These are phyloP conservation scores for Hemaris fuciformis DNA, from an alignment of 2,888 invertebrate genomes.

Conservation along the genomic window DNA sequence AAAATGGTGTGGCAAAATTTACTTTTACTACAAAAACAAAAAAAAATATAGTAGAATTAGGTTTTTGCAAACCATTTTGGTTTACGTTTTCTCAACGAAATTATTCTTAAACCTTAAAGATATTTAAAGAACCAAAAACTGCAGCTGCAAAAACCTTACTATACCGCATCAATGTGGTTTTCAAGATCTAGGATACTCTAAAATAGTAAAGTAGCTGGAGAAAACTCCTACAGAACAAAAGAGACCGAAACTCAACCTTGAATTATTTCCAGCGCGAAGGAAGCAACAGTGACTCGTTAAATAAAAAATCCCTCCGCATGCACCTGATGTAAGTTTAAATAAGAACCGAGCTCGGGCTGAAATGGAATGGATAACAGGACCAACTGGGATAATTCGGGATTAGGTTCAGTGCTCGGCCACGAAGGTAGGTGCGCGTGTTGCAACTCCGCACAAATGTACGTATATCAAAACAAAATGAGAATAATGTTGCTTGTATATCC, in stretches of 20 bases:
- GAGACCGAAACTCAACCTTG: not conserved
- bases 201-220: not conserved
- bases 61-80: too few species aligned
- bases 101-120: too few species aligned
- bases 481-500: too few species aligned
- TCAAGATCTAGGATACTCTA: not conserved
- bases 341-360: slow-evolving; percentile 15
- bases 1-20: too few species aligned
- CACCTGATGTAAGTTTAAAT: slow-evolving; percentile 7
- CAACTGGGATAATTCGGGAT: slow-evolving; percentile 32
- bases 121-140: too few species aligned
- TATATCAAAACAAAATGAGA: too few species aligned
- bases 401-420: slow-evolving; percentile 30
- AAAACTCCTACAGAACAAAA: not conserved
- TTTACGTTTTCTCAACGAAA: too few species aligned
- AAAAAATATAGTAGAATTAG: too few species aligned
- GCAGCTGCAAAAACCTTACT: too few species aligned
- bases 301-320: slow-evolving; percentile 2
- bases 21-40: too few species aligned
- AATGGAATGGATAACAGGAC: slow-evolving; percentile 21
- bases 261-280: not conserved
- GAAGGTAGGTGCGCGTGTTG: not conserved
- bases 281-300: slow-evolving; percentile 3
- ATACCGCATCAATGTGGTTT: too few species aligned
- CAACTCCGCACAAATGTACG: too few species aligned